phyloP scores from a whole-genome alignment of 2,888 invertebrate species.

The Nephrotoma appendiculata region DNA sequence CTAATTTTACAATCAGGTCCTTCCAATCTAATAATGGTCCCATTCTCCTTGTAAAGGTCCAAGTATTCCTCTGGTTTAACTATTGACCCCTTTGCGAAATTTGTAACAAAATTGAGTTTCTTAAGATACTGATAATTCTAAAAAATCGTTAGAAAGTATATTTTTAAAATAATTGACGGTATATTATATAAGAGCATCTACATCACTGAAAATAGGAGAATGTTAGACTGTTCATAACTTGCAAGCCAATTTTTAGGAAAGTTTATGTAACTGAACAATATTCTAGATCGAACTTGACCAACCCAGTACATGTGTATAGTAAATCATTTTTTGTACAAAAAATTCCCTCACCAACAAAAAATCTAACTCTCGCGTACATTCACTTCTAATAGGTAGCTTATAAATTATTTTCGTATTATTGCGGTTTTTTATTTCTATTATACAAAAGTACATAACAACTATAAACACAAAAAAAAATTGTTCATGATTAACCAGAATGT shows the following conservation, averaged over 20 bases:
- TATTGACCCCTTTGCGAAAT: too few relatives aligned
- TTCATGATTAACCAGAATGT: neutral
- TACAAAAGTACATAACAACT: neutral
- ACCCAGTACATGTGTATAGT: neutral
- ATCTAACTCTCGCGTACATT: neutral
- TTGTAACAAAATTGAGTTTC: too few relatives aligned
- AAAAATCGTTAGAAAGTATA: too few relatives aligned
- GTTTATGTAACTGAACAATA: neutral
- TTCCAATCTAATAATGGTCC: too few relatives aligned
- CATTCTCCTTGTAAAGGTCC: too few relatives aligned
- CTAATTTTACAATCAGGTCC: too few relatives aligned
- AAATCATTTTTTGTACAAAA: neutral
- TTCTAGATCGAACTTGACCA: neutral
- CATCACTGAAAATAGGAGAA: too few relatives aligned
- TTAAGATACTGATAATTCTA: too few relatives aligned
- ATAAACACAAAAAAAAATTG: neutral
- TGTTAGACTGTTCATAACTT: neutral
- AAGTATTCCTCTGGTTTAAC: too few relatives aligned
- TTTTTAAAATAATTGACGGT: too few relatives aligned
- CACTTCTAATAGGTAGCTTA: neutral
- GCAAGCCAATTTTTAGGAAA: neutral
- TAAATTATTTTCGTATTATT: neutral
- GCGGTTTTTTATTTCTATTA: neutral
- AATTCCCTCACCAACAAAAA: neutral
- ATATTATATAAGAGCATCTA: too few relatives aligned